phyloP scores from a whole-genome alignment of 2,797 vertebrate species.

The Parambassis ranga region DNA sequence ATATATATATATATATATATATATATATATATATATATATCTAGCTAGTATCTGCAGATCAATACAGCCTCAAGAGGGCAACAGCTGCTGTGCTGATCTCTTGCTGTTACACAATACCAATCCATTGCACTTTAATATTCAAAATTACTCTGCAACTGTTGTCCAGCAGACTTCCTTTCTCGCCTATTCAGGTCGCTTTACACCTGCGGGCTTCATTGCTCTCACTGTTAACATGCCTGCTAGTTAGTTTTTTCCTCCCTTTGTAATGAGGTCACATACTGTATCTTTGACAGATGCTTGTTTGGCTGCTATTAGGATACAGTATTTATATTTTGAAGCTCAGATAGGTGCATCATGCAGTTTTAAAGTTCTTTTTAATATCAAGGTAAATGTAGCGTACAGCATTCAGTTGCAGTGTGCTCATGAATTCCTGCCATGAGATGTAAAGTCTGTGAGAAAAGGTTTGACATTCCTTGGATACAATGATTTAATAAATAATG shows the following conservation, averaged over 20 bases:
- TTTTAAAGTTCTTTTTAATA: background rate
- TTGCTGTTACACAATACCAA: constrained; percentile 23
- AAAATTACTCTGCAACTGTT: constrained; percentile 51
- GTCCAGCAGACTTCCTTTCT: constrained; percentile 48
- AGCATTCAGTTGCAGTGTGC: background rate
- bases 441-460: background rate
- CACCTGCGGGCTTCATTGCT: constrained; percentile 53
- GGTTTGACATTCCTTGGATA: constrained; percentile 2
- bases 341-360: background rate
- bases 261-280: constrained; percentile 46
- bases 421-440: background rate
- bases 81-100: constrained; percentile 29
- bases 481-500: too few species aligned
- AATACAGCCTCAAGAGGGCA: constrained; percentile 22
- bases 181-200: constrained; percentile 62
- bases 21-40: constrained; percentile 10
- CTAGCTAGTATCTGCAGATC: constrained; percentile 46
- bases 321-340: background rate
- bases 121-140: constrained; percentile 39
- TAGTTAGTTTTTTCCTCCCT: constrained; percentile 27
- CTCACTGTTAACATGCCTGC: constrained; percentile 31
- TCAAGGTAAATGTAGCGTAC: background rate
- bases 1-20: constrained; percentile 8
- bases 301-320: constrained; percentile 1
- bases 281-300: constrained; percentile 40